Evolutionary conservation across 2,113 vertebrate genomes (phyloP), one percentile per base, ranked within the genome.

Genomic region (Pogonocichla stellata): DNA sequence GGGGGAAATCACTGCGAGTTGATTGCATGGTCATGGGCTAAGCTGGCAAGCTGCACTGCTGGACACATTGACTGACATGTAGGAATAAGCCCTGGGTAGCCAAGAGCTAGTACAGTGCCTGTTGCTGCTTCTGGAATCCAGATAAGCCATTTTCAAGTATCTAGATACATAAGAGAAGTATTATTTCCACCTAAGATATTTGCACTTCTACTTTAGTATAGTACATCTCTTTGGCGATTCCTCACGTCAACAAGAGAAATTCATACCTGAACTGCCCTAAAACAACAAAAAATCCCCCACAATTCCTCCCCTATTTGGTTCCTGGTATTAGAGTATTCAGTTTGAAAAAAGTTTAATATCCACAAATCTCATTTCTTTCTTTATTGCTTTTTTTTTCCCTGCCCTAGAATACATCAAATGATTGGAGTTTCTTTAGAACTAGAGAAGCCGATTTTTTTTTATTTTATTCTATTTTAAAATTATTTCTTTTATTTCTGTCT

Each of bases 1-100:
- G 54, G 62, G 11, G 62, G 51, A 84, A 87, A 67, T 53, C 38
- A 7, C 31, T 58, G 12, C 0, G 0, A 36, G 66, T n/a, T 0
- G 0, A 61, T n/a, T 10, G 19, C 14, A 8, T 8, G 24, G 43
- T 25, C 14, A 28, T 6, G 26, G 33, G 36, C 71, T 43, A 19
- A 60, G 34, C 34, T 47, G 33, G 10, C 8, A 48, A 45, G n/a
- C 54, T 73, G 64, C 38, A 12, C 16, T 70, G 33, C 33, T 34
- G 28, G 69, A 26, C 56, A 47, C 0, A 14, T 19, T 24, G 25
- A 12, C 3, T 28, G 24, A 42, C 0, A 0, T 2, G 6, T 5
- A 38, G 45, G 57, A 80, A 58, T 2, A 54, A 64, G 34, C 12
- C 7, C 50, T 43, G 12, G 8, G 26, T 28, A 86, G 18, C 33